These are phyloP conservation scores for Cotesia glomerata DNA, from an alignment of 1,140 invertebrate species.

Conservation along the genomic window DNA sequence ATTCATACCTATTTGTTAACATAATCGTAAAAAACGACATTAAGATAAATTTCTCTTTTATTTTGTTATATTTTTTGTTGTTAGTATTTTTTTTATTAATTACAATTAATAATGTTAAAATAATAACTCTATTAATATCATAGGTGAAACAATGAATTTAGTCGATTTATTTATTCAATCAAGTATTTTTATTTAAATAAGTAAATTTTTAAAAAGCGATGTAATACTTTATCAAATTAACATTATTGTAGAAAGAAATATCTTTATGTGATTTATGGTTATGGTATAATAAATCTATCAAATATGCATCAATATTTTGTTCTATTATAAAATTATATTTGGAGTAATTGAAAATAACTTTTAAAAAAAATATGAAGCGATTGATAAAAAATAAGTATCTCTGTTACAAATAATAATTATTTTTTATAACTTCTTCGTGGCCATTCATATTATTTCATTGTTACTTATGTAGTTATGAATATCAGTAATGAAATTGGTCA, in stretches of 20 bases:
- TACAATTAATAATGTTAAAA: background rate
- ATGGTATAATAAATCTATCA: background rate
- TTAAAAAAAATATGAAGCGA: background rate
- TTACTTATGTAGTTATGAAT: conserved; percentile 17
- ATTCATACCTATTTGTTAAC: background rate
- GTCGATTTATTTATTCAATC: no score
- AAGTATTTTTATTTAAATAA: no score
- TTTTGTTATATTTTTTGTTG: background rate
- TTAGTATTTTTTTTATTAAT: background rate
- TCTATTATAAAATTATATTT: no score
- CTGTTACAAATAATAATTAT: conserved; percentile 21
- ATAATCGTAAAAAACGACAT: background rate
- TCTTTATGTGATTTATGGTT: background rate
- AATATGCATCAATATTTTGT: no score
- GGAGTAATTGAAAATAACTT: background rate
- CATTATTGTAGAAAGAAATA: background rate
- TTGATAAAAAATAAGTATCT: conserved; percentile 3
- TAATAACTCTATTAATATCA: no score
- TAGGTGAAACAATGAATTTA: no score
- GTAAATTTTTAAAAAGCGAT: no score
- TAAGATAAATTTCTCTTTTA: background rate
- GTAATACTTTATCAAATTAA: no score
- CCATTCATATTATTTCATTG: conserved; percentile 27
- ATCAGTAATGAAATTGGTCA: conserved; percentile 3
- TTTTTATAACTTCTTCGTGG: conserved; percentile 29